These are phyloP conservation scores for Lophotriccus pileatus DNA, from an alignment of 2,797 vertebrate species.

Conservation along the genomic window DNA sequence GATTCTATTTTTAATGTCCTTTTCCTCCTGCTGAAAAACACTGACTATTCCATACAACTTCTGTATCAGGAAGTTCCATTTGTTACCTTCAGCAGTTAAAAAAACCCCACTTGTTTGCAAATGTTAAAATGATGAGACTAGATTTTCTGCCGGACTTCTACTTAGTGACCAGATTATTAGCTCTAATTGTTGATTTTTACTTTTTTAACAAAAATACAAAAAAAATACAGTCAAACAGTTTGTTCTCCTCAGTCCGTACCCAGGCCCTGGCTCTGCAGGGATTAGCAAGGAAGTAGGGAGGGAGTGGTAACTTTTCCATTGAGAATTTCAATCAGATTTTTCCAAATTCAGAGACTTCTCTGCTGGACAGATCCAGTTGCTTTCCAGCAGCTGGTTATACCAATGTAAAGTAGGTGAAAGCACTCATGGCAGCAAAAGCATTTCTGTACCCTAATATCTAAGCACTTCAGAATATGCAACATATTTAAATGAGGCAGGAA, in stretches of 20 bases:
- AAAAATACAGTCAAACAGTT: not conserved
- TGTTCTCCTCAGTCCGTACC: not conserved
- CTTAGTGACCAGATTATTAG: not conserved
- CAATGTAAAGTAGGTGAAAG: not conserved
- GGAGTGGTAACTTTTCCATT: not conserved
- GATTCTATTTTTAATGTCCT: slow-evolving; percentile 15
- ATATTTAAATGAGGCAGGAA: not conserved
- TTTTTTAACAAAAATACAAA: too few relatives aligned
- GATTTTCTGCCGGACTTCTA: not conserved
- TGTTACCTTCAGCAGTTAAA: not conserved
- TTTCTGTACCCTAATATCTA: not conserved
- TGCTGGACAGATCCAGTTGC: slow-evolving; percentile 1
- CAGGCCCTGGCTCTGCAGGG: not conserved
- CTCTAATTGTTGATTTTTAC: not conserved
- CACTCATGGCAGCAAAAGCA: slow-evolving; percentile 1
- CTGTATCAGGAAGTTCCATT: not conserved
- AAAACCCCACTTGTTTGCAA: not conserved
- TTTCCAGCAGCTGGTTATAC: not conserved
- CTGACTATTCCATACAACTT: not conserved
- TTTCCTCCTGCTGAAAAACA: not conserved
- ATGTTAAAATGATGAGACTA: not conserved
- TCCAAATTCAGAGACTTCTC: not conserved
- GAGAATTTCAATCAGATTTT: not conserved
- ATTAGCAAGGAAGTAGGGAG: not conserved
- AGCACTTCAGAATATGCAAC: not conserved